phyloP scores from a whole-genome alignment of 2,888 invertebrate genomes.

The Ephialtes manifestator region DNA sequence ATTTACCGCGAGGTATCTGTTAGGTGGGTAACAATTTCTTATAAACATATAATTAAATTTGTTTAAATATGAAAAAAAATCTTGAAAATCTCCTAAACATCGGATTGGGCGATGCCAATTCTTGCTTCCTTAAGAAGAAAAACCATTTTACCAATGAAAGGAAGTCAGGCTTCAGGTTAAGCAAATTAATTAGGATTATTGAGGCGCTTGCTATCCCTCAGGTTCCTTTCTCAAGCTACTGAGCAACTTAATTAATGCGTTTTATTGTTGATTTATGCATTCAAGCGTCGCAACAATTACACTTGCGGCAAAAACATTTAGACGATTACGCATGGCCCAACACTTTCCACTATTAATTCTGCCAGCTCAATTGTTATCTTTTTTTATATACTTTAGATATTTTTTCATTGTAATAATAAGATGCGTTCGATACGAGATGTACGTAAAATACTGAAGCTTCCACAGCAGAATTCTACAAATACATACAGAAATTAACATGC shows the following conservation, averaged over 20 bases:
- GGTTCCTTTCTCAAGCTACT: conserved; percentile 63
- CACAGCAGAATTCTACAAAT: conserved; percentile 50
- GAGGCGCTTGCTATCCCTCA: conserved; percentile 72
- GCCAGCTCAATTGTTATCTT: not conserved
- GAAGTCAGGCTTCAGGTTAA: conserved; percentile 40
- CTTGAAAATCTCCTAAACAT: too few species aligned
- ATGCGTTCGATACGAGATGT: conserved; percentile 40
- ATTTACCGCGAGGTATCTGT: too few species aligned
- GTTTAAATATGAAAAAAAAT: too few species aligned
- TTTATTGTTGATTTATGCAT: conserved; percentile 37
- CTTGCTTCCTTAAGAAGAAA: not conserved
- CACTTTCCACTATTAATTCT: conserved; percentile 39
- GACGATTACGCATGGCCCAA: conserved; percentile 28
- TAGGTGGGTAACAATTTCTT: too few species aligned
- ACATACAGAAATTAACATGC: conserved; percentile 61
- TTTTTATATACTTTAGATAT: conserved; percentile 18
- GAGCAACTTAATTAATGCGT: conserved; percentile 30
- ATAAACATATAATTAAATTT: too few species aligned
- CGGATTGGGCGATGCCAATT: too few species aligned
- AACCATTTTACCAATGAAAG: conserved; percentile 1
- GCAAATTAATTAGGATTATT: conserved; percentile 66
- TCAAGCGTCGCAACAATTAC: conserved; percentile 32
- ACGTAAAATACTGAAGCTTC: conserved; percentile 32
- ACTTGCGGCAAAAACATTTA: conserved; percentile 38
- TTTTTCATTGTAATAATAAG: conserved; percentile 9